Evolutionary conservation across 2,113 vertebrate species (phyloP).

Genomic region (Tapirus terrestris): DNA sequence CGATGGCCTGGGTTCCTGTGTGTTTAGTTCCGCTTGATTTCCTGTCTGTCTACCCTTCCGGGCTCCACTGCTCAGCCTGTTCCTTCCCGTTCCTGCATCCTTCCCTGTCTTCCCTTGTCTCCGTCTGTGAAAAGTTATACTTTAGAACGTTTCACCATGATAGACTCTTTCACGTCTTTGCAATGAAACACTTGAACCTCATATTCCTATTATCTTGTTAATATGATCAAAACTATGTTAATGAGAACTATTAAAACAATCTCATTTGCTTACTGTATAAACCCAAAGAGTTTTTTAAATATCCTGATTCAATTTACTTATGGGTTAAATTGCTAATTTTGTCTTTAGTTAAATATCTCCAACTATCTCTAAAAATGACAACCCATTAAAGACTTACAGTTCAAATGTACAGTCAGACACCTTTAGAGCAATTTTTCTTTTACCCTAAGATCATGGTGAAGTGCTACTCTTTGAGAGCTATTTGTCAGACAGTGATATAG

Average conservation of each 20-base stretch:
- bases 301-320: background rate
- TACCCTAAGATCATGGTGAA: background rate
- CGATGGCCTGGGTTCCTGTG: background rate
- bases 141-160: background rate
- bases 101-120: background rate
- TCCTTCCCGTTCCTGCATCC: background rate
- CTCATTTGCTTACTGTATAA: background rate
- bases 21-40: background rate
- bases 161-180: background rate
- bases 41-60: background rate
- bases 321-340: background rate
- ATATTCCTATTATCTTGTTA: background rate
- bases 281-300: background rate
- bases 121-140: background rate
- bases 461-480: conserved; percentile 4
- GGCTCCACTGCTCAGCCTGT: background rate
- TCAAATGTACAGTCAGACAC: background rate
- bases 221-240: background rate
- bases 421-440: background rate
- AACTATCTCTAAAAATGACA: background rate
- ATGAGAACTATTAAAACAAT: background rate
- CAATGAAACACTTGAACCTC: background rate
- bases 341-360: conserved; percentile 22
- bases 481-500: background rate
- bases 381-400: background rate